Percentiles rank a stretch among this genome's conserved stretches.
Conservation (phyloP, 2,888 invertebrate species). For the Habrosyne pyritoides region DNA sequence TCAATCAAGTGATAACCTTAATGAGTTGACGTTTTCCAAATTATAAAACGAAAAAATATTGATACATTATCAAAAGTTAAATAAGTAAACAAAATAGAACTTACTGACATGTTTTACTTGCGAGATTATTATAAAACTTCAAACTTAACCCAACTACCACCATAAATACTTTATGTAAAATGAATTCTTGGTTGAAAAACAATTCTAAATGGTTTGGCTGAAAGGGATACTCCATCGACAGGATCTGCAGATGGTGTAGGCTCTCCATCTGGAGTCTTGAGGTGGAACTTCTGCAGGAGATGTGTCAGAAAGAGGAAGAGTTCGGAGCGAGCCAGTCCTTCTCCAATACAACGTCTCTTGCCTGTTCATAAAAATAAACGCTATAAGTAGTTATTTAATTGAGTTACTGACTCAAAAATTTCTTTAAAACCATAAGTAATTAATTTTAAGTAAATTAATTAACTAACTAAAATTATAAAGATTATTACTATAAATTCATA, state of each 20-base stretch:
- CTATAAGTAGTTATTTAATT: not conserved
- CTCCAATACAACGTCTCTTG: slow-evolving; percentile 91
- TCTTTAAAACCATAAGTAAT: too few relatives aligned
- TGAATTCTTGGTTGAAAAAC: slow-evolving; percentile 59
- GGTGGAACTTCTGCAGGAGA: slow-evolving; percentile 87
- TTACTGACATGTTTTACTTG: too few relatives aligned
- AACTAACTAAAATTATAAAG: too few relatives aligned
- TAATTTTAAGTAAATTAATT: too few relatives aligned
- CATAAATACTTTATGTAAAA: not conserved
- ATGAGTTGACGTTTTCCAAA: not conserved
- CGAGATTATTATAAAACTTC: too few relatives aligned
- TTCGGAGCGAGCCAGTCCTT: slow-evolving; percentile 88
- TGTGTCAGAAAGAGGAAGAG: slow-evolving; percentile 90
- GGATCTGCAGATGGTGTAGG: slow-evolving; percentile 73
- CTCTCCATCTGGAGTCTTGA: slow-evolving; percentile 59
- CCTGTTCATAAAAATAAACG: slow-evolving; percentile 67
- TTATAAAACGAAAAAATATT: slow-evolving; percentile 7
- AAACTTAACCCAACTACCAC: too few relatives aligned
- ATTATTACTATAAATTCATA: too few relatives aligned
- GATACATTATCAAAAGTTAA: not conserved
- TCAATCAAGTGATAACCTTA: not conserved
- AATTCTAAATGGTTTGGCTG: slow-evolving; percentile 80
- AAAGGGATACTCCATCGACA: slow-evolving; percentile 81
- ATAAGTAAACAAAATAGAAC: not conserved
- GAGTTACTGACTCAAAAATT: too few relatives aligned